Evolutionary conservation across 2,797 vertebrate genomes (phyloP), one percentile per base, ranked within the genome.

Genomic region (Nannoperca australis): DNA sequence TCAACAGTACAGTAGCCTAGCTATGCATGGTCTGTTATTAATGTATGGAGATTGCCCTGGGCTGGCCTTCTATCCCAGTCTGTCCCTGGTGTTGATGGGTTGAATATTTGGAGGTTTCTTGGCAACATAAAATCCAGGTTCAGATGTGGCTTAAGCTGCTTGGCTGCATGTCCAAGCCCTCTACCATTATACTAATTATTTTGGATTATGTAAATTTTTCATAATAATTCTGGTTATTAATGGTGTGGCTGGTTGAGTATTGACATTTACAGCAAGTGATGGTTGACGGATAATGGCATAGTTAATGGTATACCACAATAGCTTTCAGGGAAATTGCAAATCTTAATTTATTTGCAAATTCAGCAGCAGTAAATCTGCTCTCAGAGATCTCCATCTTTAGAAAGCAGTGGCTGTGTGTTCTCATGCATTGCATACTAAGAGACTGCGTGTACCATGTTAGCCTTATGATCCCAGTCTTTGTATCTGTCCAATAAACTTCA

Each of bases 261-360:
- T 42, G 34, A 68, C 58, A 74, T 71, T 68, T 69, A 24, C 74
- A 66, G 3, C 18, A 36, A 74, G 61, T 63, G 30, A 54, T 1
- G 17, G 27, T 51, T 27, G 34, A 61, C n/a, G 6, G 7, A 42
- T 64, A 50, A 75, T 64, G 51, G 58, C 51, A 27, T 2, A 13
- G 63, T 66, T 65, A 36, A 66, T 54, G 69, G 24, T 55, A 14
- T 49, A 24, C 18, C 53, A 18, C 49, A 32, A 32, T 38, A 55
- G 66, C 62, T 71, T 70, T 60, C 73, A 60, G 58, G 62, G 53
- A 75, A 74, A 79, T 47, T 32, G 14, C 55, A 59, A 27, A 61
- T 17, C 15, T 47, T 67, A 45, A 64, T 27, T 42, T 42, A 7
- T 4, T 59, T 18, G 22, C 50, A 45, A 38, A 38, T 10, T 38